These are phyloP conservation scores for Motacilla alba DNA, from an alignment of 2,113 vertebrate species.

Conservation along the genomic window DNA sequence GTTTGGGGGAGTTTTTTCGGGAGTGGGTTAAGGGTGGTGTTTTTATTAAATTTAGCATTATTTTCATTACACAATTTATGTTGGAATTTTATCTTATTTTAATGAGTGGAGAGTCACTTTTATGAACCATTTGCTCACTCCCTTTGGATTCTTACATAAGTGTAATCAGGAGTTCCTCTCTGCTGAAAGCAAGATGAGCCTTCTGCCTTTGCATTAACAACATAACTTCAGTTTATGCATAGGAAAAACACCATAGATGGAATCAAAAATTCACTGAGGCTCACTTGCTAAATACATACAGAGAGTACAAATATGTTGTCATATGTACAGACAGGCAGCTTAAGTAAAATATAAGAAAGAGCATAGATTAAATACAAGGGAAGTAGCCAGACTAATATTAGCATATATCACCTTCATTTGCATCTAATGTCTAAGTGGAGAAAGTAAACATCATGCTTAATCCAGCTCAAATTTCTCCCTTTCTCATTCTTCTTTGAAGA, in stretches of 20 bases:
- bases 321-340: fast-evolving
- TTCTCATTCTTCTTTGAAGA: not conserved
- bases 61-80: not conserved
- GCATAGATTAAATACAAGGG: not conserved
- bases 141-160: not conserved
- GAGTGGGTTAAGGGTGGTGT: fast-evolving
- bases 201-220: not conserved
- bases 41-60: not conserved
- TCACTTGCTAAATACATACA: not conserved
- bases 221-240: not conserved
- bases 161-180: not conserved
- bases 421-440: not conserved
- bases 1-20: fast-evolving
- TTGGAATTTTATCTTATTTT: not conserved
- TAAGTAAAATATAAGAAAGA: not conserved
- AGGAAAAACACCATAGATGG: not conserved
- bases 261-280: not conserved
- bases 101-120: not conserved
- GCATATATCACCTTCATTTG: not conserved
- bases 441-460: not conserved
- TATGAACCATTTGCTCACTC: not conserved
- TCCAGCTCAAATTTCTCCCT: not conserved
- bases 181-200: not conserved
- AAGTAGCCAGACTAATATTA: not conserved
- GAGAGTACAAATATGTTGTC: not conserved